A percentile compares a stretch with the other conserved stretches of the same genome.
phyloP scores from a whole-genome alignment of 1,140 invertebrate genomes.

The Triops cancriformis region DNA sequence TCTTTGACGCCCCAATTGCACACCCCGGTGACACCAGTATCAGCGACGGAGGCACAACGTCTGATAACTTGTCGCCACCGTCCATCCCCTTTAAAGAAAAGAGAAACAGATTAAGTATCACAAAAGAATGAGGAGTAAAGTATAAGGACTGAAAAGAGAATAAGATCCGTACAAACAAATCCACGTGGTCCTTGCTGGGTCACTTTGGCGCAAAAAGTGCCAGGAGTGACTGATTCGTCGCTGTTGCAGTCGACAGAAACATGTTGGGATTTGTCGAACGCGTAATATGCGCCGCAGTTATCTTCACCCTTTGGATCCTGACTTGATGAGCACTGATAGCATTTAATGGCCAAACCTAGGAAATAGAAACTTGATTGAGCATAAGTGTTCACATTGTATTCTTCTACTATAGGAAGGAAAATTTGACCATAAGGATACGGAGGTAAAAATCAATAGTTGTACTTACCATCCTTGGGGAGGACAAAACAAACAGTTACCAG shows the following conservation, averaged over 20 bases:
- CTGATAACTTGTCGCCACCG: slow-evolving; percentile 85
- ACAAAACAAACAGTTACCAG: background rate
- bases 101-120: background rate
- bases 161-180: slow-evolving; percentile 63
- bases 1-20: slow-evolving; percentile 90
- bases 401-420: background rate
- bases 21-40: slow-evolving; percentile 79
- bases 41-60: slow-evolving; percentile 78
- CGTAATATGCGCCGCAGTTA: slow-evolving; percentile 75
- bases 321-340: slow-evolving; percentile 79
- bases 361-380: slow-evolving; percentile 25
- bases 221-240: slow-evolving; percentile 78
- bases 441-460: background rate
- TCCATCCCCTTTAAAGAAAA: slow-evolving; percentile 62
- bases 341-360: slow-evolving; percentile 57
- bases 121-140: slow-evolving; percentile 20
- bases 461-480: background rate
- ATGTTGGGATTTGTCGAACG: slow-evolving; percentile 67
- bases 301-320: slow-evolving; percentile 64
- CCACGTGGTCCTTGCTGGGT: slow-evolving; percentile 79
- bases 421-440: background rate
- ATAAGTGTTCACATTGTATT: background rate
- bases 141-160: slow-evolving; percentile 11
- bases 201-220: slow-evolving; percentile 87
- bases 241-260: slow-evolving; percentile 80